Evolutionary conservation across 2,888 invertebrate genomes (phyloP).

Genomic region (Cinara cedri): DNA sequence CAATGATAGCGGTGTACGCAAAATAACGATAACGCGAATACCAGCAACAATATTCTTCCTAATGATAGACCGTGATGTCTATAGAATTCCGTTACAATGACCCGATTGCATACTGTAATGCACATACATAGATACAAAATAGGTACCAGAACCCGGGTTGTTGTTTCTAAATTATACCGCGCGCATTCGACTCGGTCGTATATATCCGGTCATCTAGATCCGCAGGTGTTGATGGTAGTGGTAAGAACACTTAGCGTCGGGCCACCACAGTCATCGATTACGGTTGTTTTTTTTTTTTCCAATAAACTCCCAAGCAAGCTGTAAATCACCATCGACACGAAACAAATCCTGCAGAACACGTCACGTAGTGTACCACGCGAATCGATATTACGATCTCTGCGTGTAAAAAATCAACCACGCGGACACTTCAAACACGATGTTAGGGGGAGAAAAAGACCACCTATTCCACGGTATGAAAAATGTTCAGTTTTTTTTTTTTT

Average conservation of each 20-base stretch:
- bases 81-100: slow-evolving; percentile 51
- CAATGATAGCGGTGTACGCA: slow-evolving; percentile 12
- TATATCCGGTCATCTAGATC: slow-evolving; percentile 20
- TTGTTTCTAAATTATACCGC: slow-evolving; percentile 19
- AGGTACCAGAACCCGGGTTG: background rate
- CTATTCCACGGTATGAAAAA: too few species aligned
- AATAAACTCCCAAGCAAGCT: background rate
- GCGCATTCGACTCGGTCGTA: too few species aligned
- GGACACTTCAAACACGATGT: too few species aligned
- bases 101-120: slow-evolving; percentile 33
- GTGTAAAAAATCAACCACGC: too few species aligned
- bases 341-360: too few species aligned
- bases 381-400: too few species aligned
- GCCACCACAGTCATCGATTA: slow-evolving; percentile 30
- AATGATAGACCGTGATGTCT: slow-evolving; percentile 44
- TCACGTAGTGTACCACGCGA: too few species aligned
- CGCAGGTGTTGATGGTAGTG: background rate
- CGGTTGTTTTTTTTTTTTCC: background rate
- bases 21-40: background rate
- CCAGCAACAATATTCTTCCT: background rate
- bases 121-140: background rate
- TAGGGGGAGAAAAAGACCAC: too few species aligned
- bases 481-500: too few species aligned
- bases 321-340: slow-evolving; percentile 12
- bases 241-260: background rate